Percentiles rank a stretch among this genome's conserved stretches.
Evolutionary conservation across 1,140 invertebrate species (phyloP).

Genomic region (Tetramorium alpestre): DNA sequence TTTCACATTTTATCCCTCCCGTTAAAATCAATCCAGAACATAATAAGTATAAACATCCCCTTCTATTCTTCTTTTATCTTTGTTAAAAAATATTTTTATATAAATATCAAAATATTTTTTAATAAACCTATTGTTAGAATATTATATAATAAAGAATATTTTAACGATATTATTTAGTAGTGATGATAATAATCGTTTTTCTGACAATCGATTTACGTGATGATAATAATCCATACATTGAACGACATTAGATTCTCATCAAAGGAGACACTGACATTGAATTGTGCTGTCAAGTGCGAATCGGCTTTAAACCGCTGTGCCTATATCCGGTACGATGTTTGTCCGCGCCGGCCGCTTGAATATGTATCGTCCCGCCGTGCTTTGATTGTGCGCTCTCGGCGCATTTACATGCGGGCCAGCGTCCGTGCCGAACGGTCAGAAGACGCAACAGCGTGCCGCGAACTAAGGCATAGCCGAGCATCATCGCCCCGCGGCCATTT

Average conservation of each 20-base stretch:
- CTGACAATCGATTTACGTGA: background rate
- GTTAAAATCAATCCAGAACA: background rate
- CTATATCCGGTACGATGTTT: constrained; percentile 68
- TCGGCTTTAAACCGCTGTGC: constrained; percentile 62
- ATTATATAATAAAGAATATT: background rate
- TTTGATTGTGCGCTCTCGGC: constrained; percentile 75
- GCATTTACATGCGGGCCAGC: constrained; percentile 73
- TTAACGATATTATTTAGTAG: background rate
- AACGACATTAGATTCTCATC: constrained; percentile 2
- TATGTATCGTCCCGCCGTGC: constrained; percentile 73
- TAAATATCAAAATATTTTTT: background rate
- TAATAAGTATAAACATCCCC: background rate
- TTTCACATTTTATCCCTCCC: background rate
- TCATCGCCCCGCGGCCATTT: constrained; percentile 20
- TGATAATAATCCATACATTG: background rate
- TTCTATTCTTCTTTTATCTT: background rate
- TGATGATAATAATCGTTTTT: background rate
- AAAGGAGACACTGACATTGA: background rate
- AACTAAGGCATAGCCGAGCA: background rate
- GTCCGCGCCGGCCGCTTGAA: constrained; percentile 74
- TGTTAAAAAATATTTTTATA: background rate
- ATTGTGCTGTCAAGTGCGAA: constrained; percentile 8
- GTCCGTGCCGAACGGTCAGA: constrained; percentile 54
- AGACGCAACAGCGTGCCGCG: constrained; percentile 66
- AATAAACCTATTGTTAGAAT: background rate